Percentiles rank a stretch among this genome's conserved stretches.
These are phyloP conservation scores for Prenolepis imparis DNA, from an alignment of 2,888 invertebrate species.

Conservation along the genomic window DNA sequence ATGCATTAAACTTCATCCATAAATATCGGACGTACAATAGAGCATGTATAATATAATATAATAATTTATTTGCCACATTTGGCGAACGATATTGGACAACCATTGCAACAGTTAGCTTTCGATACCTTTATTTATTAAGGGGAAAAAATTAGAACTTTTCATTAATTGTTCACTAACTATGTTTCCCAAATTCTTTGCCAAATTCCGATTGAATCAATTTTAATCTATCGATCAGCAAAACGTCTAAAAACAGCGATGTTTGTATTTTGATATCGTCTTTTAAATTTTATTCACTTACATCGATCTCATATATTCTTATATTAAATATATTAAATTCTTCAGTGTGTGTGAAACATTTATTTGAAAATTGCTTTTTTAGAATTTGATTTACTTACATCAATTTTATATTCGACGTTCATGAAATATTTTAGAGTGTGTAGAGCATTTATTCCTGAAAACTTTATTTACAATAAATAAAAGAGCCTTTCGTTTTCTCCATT, in stretches of 20 bases:
- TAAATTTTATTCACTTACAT: neutral
- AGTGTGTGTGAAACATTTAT: too few relatives aligned
- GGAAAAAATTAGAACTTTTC: constrained; percentile 34
- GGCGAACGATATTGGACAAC: constrained; percentile 31
- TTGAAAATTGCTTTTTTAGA: too few relatives aligned
- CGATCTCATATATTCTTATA: too few relatives aligned
- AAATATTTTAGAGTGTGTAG: neutral
- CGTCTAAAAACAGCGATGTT: neutral
- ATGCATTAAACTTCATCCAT: constrained; percentile 23
- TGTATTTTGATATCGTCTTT: neutral
- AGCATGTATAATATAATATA: constrained; percentile 25
- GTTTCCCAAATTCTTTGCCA: neutral
- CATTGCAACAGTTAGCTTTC: constrained; percentile 25
- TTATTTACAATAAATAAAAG: neutral
- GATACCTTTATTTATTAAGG: constrained; percentile 43
- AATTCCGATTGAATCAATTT: neutral
- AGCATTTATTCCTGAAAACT: neutral
- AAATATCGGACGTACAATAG: constrained; percentile 14
- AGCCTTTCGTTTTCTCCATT: neutral
- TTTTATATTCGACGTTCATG: too few relatives aligned
- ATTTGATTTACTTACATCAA: too few relatives aligned
- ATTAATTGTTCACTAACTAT: neutral
- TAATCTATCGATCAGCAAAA: neutral
- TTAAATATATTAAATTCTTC: too few relatives aligned
- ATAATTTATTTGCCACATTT: constrained; percentile 49